phyloP scores from a whole-genome alignment of 64 coral and sea anemone genomes.

The Pocillopora damicornis region DNA sequence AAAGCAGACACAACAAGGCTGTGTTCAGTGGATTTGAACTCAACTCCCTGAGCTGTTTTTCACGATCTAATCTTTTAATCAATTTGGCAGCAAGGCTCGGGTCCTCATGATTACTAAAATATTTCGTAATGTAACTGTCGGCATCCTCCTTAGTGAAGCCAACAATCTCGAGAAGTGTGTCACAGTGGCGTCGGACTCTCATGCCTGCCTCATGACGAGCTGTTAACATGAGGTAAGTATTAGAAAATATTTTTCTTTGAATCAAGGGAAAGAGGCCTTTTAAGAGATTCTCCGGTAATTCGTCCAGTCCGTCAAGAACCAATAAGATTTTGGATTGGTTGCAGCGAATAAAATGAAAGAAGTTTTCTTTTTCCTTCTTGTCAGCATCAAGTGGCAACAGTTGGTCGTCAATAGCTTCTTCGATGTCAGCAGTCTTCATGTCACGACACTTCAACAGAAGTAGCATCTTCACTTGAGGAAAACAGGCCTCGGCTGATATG shows the following conservation, averaged over 20 bases:
- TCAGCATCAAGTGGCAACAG: constrained; percentile 20
- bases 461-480: constrained; percentile 44
- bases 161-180: constrained; percentile 31
- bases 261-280: not conserved
- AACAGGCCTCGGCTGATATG: not conserved
- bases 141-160: not conserved
- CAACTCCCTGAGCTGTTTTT: not conserved
- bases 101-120: constrained; percentile 9
- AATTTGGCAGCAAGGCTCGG: not conserved
- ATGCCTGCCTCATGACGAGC: constrained; percentile 20
- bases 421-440: constrained; percentile 23
- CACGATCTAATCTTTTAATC: not conserved
- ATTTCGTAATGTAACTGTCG: not conserved
- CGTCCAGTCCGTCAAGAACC: constrained; percentile 33
- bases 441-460: constrained; percentile 41
- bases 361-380: not conserved
- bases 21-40: constrained; percentile 13
- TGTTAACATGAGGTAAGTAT: not conserved
- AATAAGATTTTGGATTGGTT: constrained; percentile 35
- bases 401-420: constrained; percentile 26
- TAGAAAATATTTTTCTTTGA: not conserved
- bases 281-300: not conserved
- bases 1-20: constrained; percentile 26
- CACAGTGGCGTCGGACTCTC: not conserved
- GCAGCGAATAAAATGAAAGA: constrained; percentile 19